Evolutionary conservation across 2,113 vertebrate genomes (phyloP), one percentile per base, ranked within the genome.

Genomic region (Crotalus viridis): DNA sequence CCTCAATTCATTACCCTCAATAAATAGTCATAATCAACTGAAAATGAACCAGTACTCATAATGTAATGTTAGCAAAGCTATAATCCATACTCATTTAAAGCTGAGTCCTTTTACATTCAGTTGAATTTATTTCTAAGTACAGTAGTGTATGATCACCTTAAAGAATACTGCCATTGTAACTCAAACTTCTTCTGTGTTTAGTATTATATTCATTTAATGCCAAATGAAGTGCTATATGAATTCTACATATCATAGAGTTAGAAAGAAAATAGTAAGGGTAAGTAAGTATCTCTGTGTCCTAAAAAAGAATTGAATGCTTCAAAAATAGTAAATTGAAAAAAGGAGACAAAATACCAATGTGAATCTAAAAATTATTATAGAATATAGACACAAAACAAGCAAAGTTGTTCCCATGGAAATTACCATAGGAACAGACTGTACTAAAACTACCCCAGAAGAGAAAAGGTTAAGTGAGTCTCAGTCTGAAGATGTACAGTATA

Each of bases 391-490:
- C 55, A 93, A 86, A 21, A 86, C 74, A 86, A 93, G 88, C 33
- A 56, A 46, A 86, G 88, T 61, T 19, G 92, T 93, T 93, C 17
- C 92, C 89, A 90, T 93, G 92, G 88, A 90, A 93, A 90, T 93
- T 86, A 26, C 88, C 92, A 93, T 93, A 88, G 92, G 92, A 93
- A 93, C 88, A 26, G 54, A 85, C 52, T 89, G 12, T 19, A 33
- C 39, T 33, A 59, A 90, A 87, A 59, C 55, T 93, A 86, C 74
- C 74, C 69, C 81, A 90, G 46, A 33, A 48, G 10, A 90, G 55
- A 64, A 56, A 54, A 93, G 56, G 88, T 93, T 93, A 90, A 64
- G 46, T 10, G 55, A 90, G 46, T 52, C 55, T 93, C 26, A 54
- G 28, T 43, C 21, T 57, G 39, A 57, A 43, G 46, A 64, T 15